Conservation (phyloP, 2,113 vertebrate species). For the Carassius carassius region DNA sequence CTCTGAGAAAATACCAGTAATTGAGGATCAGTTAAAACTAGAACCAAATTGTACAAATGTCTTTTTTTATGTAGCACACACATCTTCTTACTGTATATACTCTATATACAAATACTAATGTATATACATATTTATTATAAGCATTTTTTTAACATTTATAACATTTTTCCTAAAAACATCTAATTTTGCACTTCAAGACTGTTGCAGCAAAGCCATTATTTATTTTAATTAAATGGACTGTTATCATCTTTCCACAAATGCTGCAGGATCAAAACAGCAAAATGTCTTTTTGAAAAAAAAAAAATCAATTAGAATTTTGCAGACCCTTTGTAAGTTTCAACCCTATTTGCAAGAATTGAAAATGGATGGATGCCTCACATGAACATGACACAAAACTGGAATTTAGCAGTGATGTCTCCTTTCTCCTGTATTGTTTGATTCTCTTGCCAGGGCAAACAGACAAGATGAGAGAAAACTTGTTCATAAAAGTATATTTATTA, state of each 20-base stretch:
- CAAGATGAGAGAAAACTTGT: background rate
- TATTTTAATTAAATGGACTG: slow-evolving; percentile 5
- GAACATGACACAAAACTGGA: background rate
- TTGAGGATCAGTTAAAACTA: background rate
- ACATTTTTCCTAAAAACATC: background rate
- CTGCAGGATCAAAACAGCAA: slow-evolving; percentile 25
- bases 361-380: background rate
- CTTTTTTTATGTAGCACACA: too few species aligned
- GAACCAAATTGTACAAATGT: background rate
- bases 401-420: background rate
- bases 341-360: background rate
- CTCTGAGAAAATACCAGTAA: background rate
- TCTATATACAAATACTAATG: too few species aligned
- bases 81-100: background rate
- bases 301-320: background rate
- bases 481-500: background rate
- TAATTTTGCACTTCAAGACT: background rate
- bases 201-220: background rate
- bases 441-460: background rate
- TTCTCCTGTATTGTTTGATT: background rate
- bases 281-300: slow-evolving; percentile 37
- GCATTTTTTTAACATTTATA: background rate
- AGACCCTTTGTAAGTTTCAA: background rate
- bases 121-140: too few species aligned
- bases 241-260: slow-evolving; percentile 21